Percentiles rank a stretch among this genome's conserved stretches.
Conservation (phyloP, 2,797 vertebrate species). For the Alca torda region DNA sequence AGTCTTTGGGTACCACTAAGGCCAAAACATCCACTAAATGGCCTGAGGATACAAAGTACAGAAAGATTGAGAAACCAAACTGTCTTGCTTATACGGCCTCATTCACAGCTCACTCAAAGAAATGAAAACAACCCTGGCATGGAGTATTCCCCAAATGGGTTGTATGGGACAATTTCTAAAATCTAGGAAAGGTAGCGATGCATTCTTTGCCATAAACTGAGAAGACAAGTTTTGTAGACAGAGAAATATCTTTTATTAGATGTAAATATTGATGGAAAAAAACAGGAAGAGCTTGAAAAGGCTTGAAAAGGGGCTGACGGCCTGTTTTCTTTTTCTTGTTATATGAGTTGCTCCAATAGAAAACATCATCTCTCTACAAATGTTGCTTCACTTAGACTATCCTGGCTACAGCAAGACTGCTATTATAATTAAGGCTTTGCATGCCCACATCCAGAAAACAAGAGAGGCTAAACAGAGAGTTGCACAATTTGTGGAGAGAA, state of each 20-base stretch:
- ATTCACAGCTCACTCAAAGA: neutral
- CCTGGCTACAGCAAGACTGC: neutral
- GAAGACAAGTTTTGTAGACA: neutral
- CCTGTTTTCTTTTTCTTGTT: neutral
- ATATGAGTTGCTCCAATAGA: neutral
- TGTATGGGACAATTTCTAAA: neutral
- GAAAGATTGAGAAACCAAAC: neutral
- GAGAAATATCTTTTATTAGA: neutral
- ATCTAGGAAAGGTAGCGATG: neutral
- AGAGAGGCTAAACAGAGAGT: neutral
- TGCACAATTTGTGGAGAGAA: neutral
- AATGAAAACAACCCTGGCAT: neutral
- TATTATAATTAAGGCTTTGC: neutral
- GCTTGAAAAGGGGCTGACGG: neutral
- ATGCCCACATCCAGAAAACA: neutral
- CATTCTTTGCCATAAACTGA: neutral
- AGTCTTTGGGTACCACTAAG: neutral
- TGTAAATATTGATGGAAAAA: neutral
- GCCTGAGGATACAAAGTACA: neutral
- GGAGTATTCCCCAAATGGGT: neutral
- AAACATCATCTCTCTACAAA: neutral
- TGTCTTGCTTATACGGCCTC: neutral
- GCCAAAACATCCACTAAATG: neutral
- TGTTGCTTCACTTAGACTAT: neutral
- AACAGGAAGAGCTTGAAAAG: neutral